Percentiles rank a stretch among this genome's conserved stretches.
These are phyloP conservation scores for Percopsis transmontana DNA, from an alignment of 2,113 vertebrate species.

Conservation along the genomic window DNA sequence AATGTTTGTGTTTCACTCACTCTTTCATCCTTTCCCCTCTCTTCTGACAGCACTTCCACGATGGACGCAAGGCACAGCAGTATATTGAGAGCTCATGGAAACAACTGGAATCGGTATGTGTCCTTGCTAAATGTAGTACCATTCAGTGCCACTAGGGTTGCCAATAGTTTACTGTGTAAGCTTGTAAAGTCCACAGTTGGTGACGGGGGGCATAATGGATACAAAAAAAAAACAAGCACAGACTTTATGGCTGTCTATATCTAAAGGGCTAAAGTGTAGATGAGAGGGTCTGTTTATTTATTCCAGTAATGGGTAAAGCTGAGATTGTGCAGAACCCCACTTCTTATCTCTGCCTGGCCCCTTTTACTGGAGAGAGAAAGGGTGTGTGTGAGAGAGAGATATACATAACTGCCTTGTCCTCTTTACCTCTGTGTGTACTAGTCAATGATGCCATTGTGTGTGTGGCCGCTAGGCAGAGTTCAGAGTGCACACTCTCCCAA, in stretches of 20 bases:
- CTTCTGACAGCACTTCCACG: constrained; percentile 88
- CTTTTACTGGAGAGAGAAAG: constrained; percentile 40
- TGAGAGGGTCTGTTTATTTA: constrained; percentile 16
- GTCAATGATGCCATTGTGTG: constrained; percentile 75
- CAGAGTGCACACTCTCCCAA: constrained; percentile 63
- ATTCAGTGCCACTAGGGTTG: neutral
- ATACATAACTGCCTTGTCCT: constrained; percentile 60
- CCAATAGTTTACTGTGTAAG: neutral
- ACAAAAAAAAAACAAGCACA: neutral
- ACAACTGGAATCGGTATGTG: constrained; percentile 91
- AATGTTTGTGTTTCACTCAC: constrained; percentile 9
- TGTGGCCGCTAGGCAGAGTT: constrained; percentile 64
- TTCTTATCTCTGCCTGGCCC: constrained; percentile 62
- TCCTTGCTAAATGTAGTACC: neutral
- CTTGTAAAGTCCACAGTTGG: neutral
- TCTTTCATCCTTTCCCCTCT: constrained; percentile 17
- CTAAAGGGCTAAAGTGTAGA: neutral
- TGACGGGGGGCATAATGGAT: neutral
- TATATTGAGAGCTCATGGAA: constrained; percentile 96
- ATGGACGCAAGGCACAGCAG: constrained; percentile 96
- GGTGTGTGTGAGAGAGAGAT: constrained; percentile 29
- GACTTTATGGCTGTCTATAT: too few species aligned
- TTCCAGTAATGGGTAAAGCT: constrained; percentile 20
- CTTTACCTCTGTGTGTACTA: constrained; percentile 46
- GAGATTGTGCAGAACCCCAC: constrained; percentile 42